phyloP scores from a whole-genome alignment of 1,140 invertebrate genomes.

The Cheumatopsyche charites region DNA sequence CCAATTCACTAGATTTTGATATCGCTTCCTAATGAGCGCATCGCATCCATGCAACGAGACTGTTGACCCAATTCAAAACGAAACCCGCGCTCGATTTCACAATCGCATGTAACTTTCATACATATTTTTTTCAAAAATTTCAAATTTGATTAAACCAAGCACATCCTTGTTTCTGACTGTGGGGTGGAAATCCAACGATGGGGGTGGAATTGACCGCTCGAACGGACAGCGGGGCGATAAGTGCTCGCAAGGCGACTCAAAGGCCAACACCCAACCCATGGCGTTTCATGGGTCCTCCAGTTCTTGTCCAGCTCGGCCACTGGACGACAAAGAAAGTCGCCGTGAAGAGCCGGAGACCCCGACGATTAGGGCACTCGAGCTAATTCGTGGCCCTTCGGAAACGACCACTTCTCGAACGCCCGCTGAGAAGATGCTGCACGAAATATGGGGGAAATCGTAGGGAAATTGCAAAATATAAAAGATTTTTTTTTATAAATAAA shows the following conservation, averaged over 20 bases:
- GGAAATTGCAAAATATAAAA: too few relatives aligned
- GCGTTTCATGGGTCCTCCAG: too few relatives aligned
- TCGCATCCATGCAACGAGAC: too few relatives aligned
- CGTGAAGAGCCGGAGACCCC: background rate
- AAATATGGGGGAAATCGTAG: too few relatives aligned
- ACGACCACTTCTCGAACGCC: background rate
- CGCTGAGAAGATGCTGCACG: background rate
- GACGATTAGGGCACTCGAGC: background rate
- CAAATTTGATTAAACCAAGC: too few relatives aligned
- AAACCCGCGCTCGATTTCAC: too few relatives aligned
- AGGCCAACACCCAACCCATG: background rate
- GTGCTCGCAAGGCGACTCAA: conserved; percentile 29
- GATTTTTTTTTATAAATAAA: too few relatives aligned
- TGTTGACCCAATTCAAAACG: background rate
- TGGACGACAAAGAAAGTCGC: background rate
- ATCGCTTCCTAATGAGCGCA: background rate
- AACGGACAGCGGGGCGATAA: conserved; percentile 21
- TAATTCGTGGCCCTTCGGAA: conserved; percentile 2
- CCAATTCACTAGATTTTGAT: background rate
- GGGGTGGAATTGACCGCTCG: conserved; percentile 30
- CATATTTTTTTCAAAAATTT: too few relatives aligned
- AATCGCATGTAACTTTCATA: too few relatives aligned
- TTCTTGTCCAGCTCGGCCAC: too few relatives aligned
- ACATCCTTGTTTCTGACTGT: too few relatives aligned
- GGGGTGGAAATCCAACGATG: conserved; percentile 19